Percentiles rank a stretch among this genome's conserved stretches.
Evolutionary conservation across 2,797 vertebrate species (phyloP).

Genomic region (Pelobates cultripes): DNA sequence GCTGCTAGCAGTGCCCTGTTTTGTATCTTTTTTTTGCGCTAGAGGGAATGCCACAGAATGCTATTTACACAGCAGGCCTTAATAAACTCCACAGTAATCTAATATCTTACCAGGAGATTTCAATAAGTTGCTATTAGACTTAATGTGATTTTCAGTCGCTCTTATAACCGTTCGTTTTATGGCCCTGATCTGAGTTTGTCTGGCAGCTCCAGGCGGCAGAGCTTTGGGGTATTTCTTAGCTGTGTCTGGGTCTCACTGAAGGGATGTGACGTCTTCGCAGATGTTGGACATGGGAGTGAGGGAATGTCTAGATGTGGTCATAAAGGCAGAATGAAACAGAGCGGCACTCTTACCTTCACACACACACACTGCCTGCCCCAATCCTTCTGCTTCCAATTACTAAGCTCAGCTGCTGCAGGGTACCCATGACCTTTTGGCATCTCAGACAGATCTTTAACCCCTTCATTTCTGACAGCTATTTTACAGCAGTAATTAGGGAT

Average conservation of each 20-base stretch:
- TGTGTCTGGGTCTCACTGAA: constrained; percentile 34
- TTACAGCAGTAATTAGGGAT: constrained; percentile 9
- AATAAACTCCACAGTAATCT: not conserved
- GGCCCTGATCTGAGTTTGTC: constrained; percentile 30
- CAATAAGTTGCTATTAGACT: constrained; percentile 18
- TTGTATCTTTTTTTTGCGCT: not conserved
- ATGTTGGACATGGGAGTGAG: constrained; percentile 55
- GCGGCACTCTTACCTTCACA: constrained; percentile 40
- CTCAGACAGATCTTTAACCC: constrained; percentile 31
- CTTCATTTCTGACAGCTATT: constrained; percentile 25
- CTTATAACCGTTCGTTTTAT: constrained; percentile 14
- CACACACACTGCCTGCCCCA: constrained; percentile 36
- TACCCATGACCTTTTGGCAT: constrained; percentile 46
- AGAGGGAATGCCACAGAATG: not conserved
- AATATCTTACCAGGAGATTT: constrained; percentile 19
- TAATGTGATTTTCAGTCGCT: not conserved
- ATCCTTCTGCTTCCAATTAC: constrained; percentile 74
- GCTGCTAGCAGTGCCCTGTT: no score
- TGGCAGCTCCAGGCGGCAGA: constrained; percentile 30
- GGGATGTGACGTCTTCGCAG: constrained; percentile 54
- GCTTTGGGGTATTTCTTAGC: constrained; percentile 40
- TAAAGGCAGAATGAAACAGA: constrained; percentile 40
- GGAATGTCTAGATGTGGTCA: constrained; percentile 57
- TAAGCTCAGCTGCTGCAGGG: constrained; percentile 55
- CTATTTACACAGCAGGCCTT: not conserved